Base-by-base conservation (phyloP, 2,113 vertebrate species). In the Phaethornis superciliosus region DNA sequence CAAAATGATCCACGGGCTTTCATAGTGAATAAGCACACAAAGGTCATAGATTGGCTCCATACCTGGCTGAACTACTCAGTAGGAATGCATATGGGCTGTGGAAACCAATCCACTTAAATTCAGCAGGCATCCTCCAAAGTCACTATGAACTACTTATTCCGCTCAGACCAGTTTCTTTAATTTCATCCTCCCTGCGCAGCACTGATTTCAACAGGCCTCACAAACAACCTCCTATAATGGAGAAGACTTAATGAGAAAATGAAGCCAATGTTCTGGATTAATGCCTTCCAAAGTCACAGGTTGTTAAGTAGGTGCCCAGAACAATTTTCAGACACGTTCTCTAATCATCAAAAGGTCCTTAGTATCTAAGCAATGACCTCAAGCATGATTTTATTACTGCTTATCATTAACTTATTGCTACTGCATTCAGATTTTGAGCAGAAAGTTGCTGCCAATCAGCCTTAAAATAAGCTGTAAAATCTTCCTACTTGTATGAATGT, bases 301-400 rank as follows among this genome's bases (percentile, higher is more conserved):
- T 78, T 91, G 30, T 85, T 96, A 86, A 64, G 28, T 59, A 71
- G 60, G 69, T 94, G 90, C 69, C 67, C 88, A 91, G 72, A 96
- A 94, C 70, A 81, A 81, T 81, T 93, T 94, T 88, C 74, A 88
- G 40, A 81, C 67, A 81, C 17, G 16, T 65, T 91, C 18, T 33
- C 47, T 87, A 94, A 89, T 94, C 95, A 93, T 93, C 67, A 87
- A 83, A 93, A 91, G 67, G 93, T 93, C 93, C 59, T 94, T 87
- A 90, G 58, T 91, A 93, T 59, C 77, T 85, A 86, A 84, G 79
- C 54, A 91, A 89, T 87, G 18, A 97, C 77, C 94, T 91, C 56
- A 80, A 85, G 30, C 47, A 65, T 2, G 6, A 71, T 93, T 94
- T 88, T 88, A 94, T 91, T 93, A 96, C 93, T 89, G 85, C 69